Evolutionary conservation across 1,140 invertebrate genomes (phyloP).

Genomic region (Lutraria rhynchaena): DNA sequence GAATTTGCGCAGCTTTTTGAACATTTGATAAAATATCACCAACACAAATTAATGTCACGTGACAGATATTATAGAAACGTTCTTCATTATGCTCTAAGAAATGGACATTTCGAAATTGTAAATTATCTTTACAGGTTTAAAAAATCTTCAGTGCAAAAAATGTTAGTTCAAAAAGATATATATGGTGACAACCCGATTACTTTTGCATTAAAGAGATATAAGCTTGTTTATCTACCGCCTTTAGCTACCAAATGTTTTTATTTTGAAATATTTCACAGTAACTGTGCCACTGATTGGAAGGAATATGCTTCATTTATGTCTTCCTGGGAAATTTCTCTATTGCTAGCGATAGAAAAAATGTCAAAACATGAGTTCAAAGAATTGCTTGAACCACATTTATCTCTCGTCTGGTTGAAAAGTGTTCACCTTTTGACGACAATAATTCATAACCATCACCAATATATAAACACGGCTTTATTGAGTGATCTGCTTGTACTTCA

Average conservation of each 20-base stretch:
- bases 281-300: neutral
- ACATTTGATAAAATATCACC: neutral
- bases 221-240: neutral
- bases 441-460: neutral
- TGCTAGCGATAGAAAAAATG: neutral
- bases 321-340: slow-evolving; percentile 2
- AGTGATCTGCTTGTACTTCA: neutral
- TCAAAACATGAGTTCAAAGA: neutral
- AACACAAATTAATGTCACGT: neutral
- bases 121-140: neutral
- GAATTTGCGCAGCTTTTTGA: neutral
- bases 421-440: neutral
- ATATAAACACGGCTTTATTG: neutral
- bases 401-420: neutral
- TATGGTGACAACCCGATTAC: neutral
- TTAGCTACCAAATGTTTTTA: neutral
- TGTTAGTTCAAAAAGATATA: slow-evolving; percentile 1
- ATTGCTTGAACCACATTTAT: slow-evolving; percentile 10
- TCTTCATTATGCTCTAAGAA: slow-evolving; percentile 1
- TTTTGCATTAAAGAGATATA: neutral
- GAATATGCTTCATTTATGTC: neutral
- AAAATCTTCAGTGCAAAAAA: neutral
- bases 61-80: slow-evolving; percentile 16
- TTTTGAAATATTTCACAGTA: neutral
- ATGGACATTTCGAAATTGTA: neutral